These are phyloP conservation scores for Ochlodes sylvanus DNA, from an alignment of 2,888 invertebrate species.

Conservation along the genomic window DNA sequence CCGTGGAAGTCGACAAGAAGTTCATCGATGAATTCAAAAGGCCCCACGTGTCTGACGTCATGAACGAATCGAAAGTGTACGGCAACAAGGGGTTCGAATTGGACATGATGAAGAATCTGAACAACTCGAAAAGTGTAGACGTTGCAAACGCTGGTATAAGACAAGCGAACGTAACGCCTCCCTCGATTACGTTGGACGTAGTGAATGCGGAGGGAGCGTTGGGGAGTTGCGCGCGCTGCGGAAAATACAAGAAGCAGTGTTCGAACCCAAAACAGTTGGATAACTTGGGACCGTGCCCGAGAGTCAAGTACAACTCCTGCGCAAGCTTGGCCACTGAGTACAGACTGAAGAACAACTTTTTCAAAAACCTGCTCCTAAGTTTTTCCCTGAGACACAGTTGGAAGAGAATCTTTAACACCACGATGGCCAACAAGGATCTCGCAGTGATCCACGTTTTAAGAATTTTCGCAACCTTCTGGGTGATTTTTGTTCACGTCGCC, in stretches of 20 bases:
- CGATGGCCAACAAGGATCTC: slow-evolving; percentile 79
- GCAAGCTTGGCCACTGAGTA: slow-evolving; percentile 64
- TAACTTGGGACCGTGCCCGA: slow-evolving; percentile 60
- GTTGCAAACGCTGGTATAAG: slow-evolving; percentile 7
- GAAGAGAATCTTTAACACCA: slow-evolving; percentile 74
- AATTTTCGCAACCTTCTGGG: slow-evolving; percentile 87
- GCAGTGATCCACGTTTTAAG: slow-evolving; percentile 86
- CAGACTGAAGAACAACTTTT: slow-evolving; percentile 57
- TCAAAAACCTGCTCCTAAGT: slow-evolving; percentile 66
- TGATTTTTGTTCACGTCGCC: slow-evolving; percentile 86
- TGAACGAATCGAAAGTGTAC: slow-evolving; percentile 49
- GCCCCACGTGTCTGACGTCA: slow-evolving; percentile 23
- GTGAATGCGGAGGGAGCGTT: slow-evolving; percentile 63
- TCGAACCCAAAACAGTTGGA: slow-evolving; percentile 53
- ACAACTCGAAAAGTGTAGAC: slow-evolving; percentile 43
- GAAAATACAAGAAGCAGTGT: slow-evolving; percentile 75
- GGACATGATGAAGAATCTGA: slow-evolving; percentile 60
- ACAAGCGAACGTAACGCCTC: slow-evolving; percentile 53
- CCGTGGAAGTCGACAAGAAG: slow-evolving; percentile 47
- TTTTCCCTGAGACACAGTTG: slow-evolving; percentile 74
- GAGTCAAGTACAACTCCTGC: slow-evolving; percentile 65
- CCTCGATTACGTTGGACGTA: slow-evolving; percentile 74
- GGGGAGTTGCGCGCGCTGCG: slow-evolving; percentile 71
- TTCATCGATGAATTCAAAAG: slow-evolving; percentile 43
- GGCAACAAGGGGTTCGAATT: slow-evolving; percentile 51